Evolutionary conservation across 2,797 vertebrate genomes (phyloP).

Genomic region (Furcifer pardalis): DNA sequence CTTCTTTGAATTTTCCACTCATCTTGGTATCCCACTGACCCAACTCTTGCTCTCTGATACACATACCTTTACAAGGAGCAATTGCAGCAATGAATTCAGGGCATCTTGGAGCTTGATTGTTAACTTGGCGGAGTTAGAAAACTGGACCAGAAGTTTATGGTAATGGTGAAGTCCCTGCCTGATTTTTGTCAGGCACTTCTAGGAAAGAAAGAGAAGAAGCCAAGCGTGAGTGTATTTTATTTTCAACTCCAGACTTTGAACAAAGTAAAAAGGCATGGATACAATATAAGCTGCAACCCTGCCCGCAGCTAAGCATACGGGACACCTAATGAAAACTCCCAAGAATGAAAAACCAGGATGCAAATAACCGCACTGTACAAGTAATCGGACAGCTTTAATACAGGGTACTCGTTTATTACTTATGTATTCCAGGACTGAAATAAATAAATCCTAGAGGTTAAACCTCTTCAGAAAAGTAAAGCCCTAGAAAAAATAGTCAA

Average conservation of each 20-base stretch:
- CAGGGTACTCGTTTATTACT: background rate
- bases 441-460: background rate
- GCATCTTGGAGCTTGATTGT: background rate
- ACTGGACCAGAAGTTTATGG: slow-evolving; percentile 64
- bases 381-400: background rate
- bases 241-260: background rate
- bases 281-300: background rate
- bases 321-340: too few species aligned
- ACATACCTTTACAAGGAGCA: background rate
- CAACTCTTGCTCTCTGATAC: background rate
- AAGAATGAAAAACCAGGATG: too few species aligned
- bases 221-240: background rate
- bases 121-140: slow-evolving; percentile 33
- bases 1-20: background rate
- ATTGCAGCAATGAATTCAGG: background rate
- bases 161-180: slow-evolving; percentile 68
- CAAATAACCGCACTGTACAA: too few species aligned
- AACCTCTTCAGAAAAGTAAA: background rate
- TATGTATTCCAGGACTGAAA: too few species aligned
- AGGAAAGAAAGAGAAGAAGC: background rate
- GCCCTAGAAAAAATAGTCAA: background rate
- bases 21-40: background rate
- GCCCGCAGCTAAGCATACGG: too few species aligned
- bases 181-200: slow-evolving; percentile 73
- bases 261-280: background rate